Conservation (phyloP, 2,888 invertebrate species). For the Ecliptopera silaceata region DNA sequence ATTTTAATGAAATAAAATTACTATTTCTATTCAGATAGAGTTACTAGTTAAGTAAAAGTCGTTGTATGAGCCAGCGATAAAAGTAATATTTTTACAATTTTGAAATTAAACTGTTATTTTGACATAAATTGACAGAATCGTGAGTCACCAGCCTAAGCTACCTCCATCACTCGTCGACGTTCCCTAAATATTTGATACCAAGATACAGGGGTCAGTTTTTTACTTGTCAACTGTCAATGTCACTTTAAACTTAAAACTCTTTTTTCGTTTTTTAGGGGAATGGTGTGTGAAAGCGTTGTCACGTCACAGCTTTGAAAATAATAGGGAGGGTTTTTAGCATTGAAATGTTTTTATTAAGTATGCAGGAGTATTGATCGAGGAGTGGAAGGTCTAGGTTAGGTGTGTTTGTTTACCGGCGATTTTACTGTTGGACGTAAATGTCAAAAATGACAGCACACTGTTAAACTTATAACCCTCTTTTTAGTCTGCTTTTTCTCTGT, state of each 20-base stretch:
- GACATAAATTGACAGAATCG: neutral
- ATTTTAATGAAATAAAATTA: too few species aligned
- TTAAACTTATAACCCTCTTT: too few species aligned
- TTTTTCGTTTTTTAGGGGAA: slow-evolving; percentile 55
- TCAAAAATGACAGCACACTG: too few species aligned
- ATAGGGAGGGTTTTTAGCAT: slow-evolving; percentile 62
- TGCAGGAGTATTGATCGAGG: slow-evolving; percentile 45
- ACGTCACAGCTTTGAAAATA: slow-evolving; percentile 45
- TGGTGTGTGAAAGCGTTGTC: slow-evolving; percentile 73
- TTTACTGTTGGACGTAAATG: neutral
- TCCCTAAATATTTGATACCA: slow-evolving; percentile 71
- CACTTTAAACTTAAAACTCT: slow-evolving; percentile 78
- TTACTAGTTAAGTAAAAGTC: too few species aligned
- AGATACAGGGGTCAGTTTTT: slow-evolving; percentile 68
- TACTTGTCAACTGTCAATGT: slow-evolving; percentile 74
- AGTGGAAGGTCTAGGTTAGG: slow-evolving; percentile 38
- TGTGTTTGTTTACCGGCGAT: slow-evolving; percentile 19
- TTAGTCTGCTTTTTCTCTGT: too few species aligned
- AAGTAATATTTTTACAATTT: too few species aligned
- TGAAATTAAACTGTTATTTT: too few species aligned
- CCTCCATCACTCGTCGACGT: slow-evolving; percentile 56
- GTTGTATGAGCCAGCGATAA: too few species aligned
- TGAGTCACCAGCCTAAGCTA: slow-evolving; percentile 13
- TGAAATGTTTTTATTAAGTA: slow-evolving; percentile 73
- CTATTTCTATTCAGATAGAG: too few species aligned